phyloP scores from a whole-genome alignment of 2,113 vertebrate species.

The Suncus etruscus region DNA sequence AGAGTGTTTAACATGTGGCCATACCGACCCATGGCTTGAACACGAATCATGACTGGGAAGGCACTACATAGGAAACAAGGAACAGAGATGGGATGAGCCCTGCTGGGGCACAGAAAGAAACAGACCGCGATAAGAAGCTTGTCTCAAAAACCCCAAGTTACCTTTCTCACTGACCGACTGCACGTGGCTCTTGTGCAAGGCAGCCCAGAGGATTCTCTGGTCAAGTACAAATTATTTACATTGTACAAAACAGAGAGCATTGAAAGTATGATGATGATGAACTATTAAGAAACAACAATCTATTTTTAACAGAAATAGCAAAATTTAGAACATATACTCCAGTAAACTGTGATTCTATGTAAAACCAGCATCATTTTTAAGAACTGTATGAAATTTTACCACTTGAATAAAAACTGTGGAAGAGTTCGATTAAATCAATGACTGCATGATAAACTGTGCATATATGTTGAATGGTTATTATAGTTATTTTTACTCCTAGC shows the following conservation, averaged over 20 bases:
- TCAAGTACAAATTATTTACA: neutral
- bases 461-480: neutral
- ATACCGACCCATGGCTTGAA: slow-evolving; percentile 8
- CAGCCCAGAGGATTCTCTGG: neutral
- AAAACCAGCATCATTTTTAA: slow-evolving; percentile 3
- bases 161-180: neutral
- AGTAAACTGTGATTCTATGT: slow-evolving; percentile 20
- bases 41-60: slow-evolving; percentile 50
- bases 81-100: neutral
- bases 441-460: neutral
- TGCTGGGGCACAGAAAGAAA: slow-evolving; percentile 14
- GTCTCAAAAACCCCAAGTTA: slow-evolving; percentile 23
- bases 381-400: slow-evolving; percentile 40
- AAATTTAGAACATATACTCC: neutral
- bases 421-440: slow-evolving; percentile 36
- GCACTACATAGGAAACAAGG: slow-evolving; percentile 55
- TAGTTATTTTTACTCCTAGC: neutral
- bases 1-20: slow-evolving; percentile 22
- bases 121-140: neutral
- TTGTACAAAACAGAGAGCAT: neutral
- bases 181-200: neutral
- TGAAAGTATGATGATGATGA: slow-evolving; percentile 39
- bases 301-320: slow-evolving; percentile 1
- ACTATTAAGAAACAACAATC: slow-evolving; percentile 6
- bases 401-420: slow-evolving; percentile 24